These are phyloP conservation scores for Dexiosoma caninum DNA, from an alignment of 2,888 invertebrate species.

Conservation along the genomic window DNA sequence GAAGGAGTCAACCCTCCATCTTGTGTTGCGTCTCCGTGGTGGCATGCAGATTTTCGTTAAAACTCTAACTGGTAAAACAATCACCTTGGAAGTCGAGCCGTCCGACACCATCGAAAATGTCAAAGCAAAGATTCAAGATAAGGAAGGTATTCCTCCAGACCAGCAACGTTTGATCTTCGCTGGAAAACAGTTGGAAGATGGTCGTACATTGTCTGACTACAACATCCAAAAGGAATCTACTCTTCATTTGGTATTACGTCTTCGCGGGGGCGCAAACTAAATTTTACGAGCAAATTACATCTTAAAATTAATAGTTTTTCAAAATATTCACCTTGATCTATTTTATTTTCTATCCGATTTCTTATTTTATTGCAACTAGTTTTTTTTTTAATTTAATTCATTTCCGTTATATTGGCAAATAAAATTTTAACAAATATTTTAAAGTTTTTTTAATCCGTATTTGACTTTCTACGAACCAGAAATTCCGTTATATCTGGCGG, in stretches of 20 bases:
- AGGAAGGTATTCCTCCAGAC: slow-evolving; percentile 65
- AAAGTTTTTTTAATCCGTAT: no score
- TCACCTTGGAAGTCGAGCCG: slow-evolving; percentile 60
- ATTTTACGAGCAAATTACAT: slow-evolving; percentile 36
- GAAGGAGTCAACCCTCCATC: slow-evolving; percentile 68
- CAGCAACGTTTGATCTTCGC: slow-evolving; percentile 65
- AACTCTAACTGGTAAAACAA: slow-evolving; percentile 62
- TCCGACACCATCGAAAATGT: slow-evolving; percentile 63
- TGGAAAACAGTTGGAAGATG: slow-evolving; percentile 63
- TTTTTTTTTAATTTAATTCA: slow-evolving; percentile 48
- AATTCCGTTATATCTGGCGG: no score
- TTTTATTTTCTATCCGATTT: slow-evolving; percentile 61
- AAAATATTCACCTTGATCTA: slow-evolving; percentile 59
- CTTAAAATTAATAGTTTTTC: slow-evolving; percentile 65
- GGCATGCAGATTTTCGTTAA: slow-evolving; percentile 63
- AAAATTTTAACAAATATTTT: slow-evolving; percentile 17
- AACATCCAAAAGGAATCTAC: slow-evolving; percentile 54
- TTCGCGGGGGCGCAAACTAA: slow-evolving; percentile 66
- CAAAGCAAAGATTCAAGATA: slow-evolving; percentile 63
- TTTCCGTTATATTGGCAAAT: slow-evolving; percentile 54
- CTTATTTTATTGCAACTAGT: slow-evolving; percentile 26
- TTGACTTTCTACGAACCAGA: no score
- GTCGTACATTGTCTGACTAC: slow-evolving; percentile 62
- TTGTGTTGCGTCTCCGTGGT: slow-evolving; percentile 66
- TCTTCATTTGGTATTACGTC: slow-evolving; percentile 65